These are phyloP conservation scores for Fistularia commersonii DNA, from an alignment of 2,797 vertebrate genomes.

Conservation along the genomic window DNA sequence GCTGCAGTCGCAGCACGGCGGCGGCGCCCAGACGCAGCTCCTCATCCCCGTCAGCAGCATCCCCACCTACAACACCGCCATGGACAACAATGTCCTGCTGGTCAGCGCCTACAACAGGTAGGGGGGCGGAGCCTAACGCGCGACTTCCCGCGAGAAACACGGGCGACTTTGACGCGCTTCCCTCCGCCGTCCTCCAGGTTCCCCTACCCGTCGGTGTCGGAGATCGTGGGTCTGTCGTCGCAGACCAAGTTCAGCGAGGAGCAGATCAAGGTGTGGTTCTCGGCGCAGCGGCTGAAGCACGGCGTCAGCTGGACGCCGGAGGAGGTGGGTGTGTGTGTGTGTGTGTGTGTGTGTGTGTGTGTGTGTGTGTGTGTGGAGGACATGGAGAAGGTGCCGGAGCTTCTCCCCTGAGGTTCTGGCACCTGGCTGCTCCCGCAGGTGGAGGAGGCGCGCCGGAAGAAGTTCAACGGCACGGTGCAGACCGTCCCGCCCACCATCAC, in stretches of 20 bases:
- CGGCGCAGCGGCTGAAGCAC: conserved; percentile 94
- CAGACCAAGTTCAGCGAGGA: conserved; percentile 97
- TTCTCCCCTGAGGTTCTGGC: too few relatives aligned
- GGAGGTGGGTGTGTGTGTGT: conserved; percentile 65
- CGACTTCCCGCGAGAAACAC: not conserved
- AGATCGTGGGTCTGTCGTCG: conserved; percentile 88
- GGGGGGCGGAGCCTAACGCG: not conserved
- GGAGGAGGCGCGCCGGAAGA: conserved; percentile 92
- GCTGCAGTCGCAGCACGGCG: conserved; percentile 86
- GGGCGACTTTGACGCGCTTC: not conserved
- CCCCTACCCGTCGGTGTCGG: conserved; percentile 91
- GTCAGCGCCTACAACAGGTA: conserved; percentile 91
- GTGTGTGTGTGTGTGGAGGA: not conserved
- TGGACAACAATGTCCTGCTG: conserved; percentile 93
- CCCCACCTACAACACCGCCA: conserved; percentile 89
- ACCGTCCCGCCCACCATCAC: conserved; percentile 94
- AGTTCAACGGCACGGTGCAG: conserved; percentile 94
- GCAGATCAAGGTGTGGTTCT: conserved; percentile 99
- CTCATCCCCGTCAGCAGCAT: conserved; percentile 96
- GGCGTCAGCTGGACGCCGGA: conserved; percentile 98
- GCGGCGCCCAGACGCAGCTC: conserved; percentile 80
- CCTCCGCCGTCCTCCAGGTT: conserved; percentile 63
- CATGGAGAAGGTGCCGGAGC: too few relatives aligned
- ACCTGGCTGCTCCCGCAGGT: conserved; percentile 62
- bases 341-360: conserved; percentile 46